These are phyloP conservation scores for Lasiurus cinereus DNA, from an alignment of 2,113 vertebrate species.

Conservation along the genomic window DNA sequence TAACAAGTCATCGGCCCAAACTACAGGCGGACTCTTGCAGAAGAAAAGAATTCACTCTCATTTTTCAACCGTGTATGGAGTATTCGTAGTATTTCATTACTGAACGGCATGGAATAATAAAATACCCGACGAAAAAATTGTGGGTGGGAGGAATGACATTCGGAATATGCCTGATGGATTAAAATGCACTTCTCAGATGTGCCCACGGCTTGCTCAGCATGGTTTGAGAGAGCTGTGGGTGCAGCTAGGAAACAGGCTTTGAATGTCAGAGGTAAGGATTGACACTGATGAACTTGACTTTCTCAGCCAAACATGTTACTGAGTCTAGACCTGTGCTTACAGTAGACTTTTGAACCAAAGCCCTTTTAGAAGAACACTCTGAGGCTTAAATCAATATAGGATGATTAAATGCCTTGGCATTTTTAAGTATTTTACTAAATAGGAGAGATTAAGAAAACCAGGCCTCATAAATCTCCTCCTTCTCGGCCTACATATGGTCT, in stretches of 20 bases:
- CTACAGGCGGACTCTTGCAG: neutral
- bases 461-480: slow-evolving; percentile 72
- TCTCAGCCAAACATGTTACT: slow-evolving; percentile 65
- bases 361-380: slow-evolving; percentile 61
- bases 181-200: neutral
- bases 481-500: slow-evolving; percentile 45
- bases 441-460: slow-evolving; percentile 79
- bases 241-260: slow-evolving; percentile 50
- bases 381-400: slow-evolving; percentile 69
- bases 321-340: slow-evolving; percentile 79
- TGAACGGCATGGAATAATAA: neutral
- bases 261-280: slow-evolving; percentile 60
- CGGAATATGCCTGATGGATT: neutral
- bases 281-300: slow-evolving; percentile 56
- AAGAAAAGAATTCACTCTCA: neutral
- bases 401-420: slow-evolving; percentile 70
- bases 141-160: neutral
- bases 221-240: slow-evolving; percentile 10
- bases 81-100: neutral
- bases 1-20: neutral
- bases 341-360: slow-evolving; percentile 52
- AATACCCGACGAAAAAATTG: neutral
- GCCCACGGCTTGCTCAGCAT: neutral
- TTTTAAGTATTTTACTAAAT: slow-evolving; percentile 81
- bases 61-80: neutral